These are phyloP conservation scores for Aquila chrysaetos DNA, from an alignment of 2,797 vertebrate species.

Conservation along the genomic window DNA sequence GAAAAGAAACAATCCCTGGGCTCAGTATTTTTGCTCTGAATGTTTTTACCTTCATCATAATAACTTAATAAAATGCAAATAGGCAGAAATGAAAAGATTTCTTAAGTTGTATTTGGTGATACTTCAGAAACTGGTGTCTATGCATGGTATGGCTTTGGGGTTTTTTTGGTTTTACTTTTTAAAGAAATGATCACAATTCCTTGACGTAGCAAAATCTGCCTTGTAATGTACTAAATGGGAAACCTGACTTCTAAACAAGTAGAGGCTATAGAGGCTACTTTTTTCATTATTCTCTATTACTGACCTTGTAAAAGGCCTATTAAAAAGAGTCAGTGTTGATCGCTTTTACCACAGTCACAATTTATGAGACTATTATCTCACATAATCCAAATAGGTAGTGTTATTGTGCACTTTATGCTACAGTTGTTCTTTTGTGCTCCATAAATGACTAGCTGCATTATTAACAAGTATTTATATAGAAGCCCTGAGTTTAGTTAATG, in stretches of 20 bases:
- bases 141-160: not conserved
- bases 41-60: not conserved
- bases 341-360: not conserved
- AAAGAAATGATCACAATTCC: not conserved
- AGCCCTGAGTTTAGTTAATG: not conserved
- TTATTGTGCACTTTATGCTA: not conserved
- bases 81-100: not conserved
- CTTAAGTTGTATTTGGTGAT: not conserved
- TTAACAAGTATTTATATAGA: not conserved
- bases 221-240: not conserved
- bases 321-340: not conserved
- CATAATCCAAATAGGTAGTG: not conserved
- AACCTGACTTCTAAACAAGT: not conserved
- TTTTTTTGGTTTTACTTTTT: not conserved
- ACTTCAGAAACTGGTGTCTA: not conserved
- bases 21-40: not conserved
- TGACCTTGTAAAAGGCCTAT: not conserved
- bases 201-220: not conserved
- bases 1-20: not conserved
- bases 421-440: not conserved
- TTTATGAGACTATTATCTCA: not conserved
- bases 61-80: not conserved
- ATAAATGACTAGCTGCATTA: not conserved
- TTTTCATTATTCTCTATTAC: not conserved
- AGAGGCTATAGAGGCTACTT: not conserved